Conservation (phyloP, 1,140 invertebrate species). For the Eumaeus atala region DNA sequence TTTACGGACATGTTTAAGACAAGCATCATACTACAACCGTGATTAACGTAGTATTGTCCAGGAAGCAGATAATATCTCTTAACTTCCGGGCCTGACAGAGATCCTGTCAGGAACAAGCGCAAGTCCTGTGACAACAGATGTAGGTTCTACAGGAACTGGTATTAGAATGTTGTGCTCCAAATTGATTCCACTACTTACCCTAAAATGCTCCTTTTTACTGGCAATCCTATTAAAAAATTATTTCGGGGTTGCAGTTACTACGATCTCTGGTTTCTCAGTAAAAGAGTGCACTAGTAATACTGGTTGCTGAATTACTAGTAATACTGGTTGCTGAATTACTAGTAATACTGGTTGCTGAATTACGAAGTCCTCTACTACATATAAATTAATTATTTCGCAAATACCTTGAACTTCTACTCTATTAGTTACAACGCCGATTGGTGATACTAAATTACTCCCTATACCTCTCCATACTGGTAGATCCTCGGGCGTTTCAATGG, state of each 20-base stretch:
- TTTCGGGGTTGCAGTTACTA: no score
- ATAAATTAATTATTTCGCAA: neutral
- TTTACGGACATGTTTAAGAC: neutral
- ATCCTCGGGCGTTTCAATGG: neutral
- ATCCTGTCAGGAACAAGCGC: neutral
- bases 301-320: neutral
- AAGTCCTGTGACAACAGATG: neutral
- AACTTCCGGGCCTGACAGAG: no score
- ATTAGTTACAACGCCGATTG: neutral
- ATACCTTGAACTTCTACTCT: neutral
- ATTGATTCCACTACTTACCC: no score
- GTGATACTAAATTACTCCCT: slow-evolving; percentile 13
- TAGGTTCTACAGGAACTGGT: neutral
- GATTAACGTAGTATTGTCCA: no score
- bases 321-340: neutral
- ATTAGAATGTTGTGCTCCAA: no score
- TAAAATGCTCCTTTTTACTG: no score
- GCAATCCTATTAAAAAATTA: no score
- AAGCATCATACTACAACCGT: neutral
- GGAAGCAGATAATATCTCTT: no score
- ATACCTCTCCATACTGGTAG: slow-evolving; percentile 16
- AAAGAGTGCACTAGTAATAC: neutral
- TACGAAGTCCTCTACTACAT: neutral
- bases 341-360: neutral
- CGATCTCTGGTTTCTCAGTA: neutral